Conservation (phyloP, 2,113 vertebrate genomes). For the Ibidorhyncha struthersii region DNA sequence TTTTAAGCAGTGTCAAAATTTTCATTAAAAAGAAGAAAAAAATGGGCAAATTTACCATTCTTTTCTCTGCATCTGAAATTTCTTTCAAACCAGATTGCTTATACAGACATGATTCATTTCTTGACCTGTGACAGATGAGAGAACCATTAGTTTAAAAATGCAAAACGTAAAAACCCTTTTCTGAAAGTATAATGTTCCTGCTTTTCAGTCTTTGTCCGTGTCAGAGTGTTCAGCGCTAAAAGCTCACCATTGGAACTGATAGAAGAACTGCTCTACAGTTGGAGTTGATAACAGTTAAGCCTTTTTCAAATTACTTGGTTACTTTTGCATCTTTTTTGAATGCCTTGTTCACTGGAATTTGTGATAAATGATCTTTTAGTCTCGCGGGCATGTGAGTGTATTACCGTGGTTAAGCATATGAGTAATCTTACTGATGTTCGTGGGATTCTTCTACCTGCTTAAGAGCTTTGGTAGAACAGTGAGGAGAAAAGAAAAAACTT, state of each 20-base stretch:
- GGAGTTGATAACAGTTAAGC: not conserved
- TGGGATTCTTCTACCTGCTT: not conserved
- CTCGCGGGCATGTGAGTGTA: accelerated
- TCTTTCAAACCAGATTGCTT: not conserved
- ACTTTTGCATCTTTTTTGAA: not conserved
- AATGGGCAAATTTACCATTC: not conserved
- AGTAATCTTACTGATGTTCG: accelerated
- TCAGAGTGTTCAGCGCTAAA: not conserved
- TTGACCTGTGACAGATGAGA: not conserved
- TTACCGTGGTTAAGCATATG: not conserved
- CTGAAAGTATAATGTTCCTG: not conserved
- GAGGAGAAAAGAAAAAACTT: not conserved
- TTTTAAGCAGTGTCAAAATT: not conserved
- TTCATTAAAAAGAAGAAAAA: not conserved
- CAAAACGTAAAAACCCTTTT: not conserved
- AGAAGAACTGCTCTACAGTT: not conserved
- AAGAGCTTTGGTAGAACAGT: not conserved
- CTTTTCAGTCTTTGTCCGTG: not conserved
- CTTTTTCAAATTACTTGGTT: not conserved
- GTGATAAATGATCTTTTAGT: not conserved
- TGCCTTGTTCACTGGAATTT: not conserved
- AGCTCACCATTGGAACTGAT: not conserved
- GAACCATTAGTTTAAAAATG: not conserved
- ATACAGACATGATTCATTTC: not conserved
- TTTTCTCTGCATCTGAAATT: not conserved